Base-by-base conservation (phyloP, 2,113 vertebrate genomes). In the Sinocyclocheilus rhinocerous region DNA sequence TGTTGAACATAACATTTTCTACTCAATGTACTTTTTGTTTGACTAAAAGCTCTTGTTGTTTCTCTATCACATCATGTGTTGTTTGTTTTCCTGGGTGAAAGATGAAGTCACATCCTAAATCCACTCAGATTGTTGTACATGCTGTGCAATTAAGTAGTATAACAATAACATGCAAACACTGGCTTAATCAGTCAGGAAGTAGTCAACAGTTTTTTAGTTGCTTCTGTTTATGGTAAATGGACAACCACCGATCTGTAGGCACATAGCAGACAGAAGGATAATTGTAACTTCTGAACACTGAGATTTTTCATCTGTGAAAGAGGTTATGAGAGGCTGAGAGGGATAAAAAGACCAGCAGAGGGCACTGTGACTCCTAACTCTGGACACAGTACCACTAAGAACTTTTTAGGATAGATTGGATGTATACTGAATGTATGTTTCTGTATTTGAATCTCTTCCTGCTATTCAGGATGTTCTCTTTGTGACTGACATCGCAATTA, bases 401-500 rank as follows among this genome's bases (percentile, higher is more conserved):
- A 29, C 18, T 3, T 72, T 83, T 72, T 83, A 12, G 48, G 11
- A 55, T 15, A 29, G 48, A 26, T 1, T 79, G 76, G 48, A 85
- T 26, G 63, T 57, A 85, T 70, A 57, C n/a, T 4, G 48, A 67
- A 52, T 52, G 6, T 29, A 11, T 59, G 63, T 90, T 82, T 39
- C 7, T 48, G 87, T 90, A 91, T 92, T 94, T 86, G 72, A 91
- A 91, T 90, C 81, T 87, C 84, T 90, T 85, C 86, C 95, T 95
- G 91, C 92, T 92, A 95, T 95, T 94, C 95, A 89, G 89, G 69
- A 87, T 89, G 89, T 90, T 89, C 83, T 86, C 29, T 72, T 89
- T 76, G 7, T 94, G 95, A 95, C 92, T 95, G 95, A 95, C 94
- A 94, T 77, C 86, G 92, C 93, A 96, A 93, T 95, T 94, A 94